Evolutionary conservation across 2,797 vertebrate genomes (phyloP).

Genomic region (Gouania willdenowi): DNA sequence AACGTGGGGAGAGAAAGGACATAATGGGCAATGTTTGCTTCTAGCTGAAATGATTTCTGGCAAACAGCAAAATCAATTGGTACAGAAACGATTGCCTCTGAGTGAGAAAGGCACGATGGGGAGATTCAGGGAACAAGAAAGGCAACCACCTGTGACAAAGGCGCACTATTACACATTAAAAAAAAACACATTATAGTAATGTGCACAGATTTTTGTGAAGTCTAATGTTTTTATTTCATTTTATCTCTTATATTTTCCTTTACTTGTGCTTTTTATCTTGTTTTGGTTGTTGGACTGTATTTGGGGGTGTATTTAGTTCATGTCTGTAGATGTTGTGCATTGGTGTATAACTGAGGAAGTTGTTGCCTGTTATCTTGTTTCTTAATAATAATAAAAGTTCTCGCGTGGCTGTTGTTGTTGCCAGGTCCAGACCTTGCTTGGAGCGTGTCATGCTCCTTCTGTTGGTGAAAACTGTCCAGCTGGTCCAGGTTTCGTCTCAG

Average conservation of each 20-base stretch:
- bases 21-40: constrained; percentile 54
- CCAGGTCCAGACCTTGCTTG: constrained; percentile 75
- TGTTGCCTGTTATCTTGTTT: no score
- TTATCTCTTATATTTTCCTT: no score
- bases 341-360: no score
- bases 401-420: no score
- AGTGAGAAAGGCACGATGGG: constrained; percentile 6
- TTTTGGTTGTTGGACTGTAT: constrained; percentile 13
- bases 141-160: not conserved
- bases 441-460: constrained; percentile 72
- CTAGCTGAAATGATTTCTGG: constrained; percentile 43
- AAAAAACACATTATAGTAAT: not conserved
- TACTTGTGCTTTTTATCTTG: constrained; percentile 12
- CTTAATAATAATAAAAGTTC: no score
- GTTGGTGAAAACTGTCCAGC: constrained; percentile 64
- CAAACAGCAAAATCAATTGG: constrained; percentile 54
- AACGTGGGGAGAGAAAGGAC: constrained; percentile 26
- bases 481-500: constrained; percentile 72
- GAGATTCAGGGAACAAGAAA: constrained; percentile 2
- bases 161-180: no score
- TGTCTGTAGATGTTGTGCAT: no score
- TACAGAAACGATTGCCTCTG: constrained; percentile 30
- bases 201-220: not conserved
- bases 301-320: constrained; percentile 23
- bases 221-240: no score